phyloP scores from a whole-genome alignment of 1,140 invertebrate species.

The Pseudobourletiella spinata region DNA sequence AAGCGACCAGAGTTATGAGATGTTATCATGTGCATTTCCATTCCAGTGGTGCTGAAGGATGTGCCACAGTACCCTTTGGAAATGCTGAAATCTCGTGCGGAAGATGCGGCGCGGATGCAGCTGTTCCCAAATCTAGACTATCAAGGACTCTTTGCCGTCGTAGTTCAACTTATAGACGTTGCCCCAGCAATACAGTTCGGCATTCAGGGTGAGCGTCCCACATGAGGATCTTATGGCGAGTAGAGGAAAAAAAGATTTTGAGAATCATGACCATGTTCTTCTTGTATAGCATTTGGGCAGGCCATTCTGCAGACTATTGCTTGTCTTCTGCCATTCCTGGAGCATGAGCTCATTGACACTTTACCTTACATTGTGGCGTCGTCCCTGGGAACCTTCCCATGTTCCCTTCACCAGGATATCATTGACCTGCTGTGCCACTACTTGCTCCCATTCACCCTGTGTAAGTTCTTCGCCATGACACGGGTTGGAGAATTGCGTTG shows the following conservation, averaged over 20 bases:
- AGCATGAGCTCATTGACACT: slow-evolving; percentile 88
- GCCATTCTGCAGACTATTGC: slow-evolving; percentile 79
- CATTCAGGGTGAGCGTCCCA: slow-evolving; percentile 62
- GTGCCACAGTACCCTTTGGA: slow-evolving; percentile 82
- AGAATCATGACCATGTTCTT: slow-evolving; percentile 5
- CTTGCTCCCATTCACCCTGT: slow-evolving; percentile 90
- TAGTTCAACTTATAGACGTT: slow-evolving; percentile 72
- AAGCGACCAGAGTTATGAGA: background rate
- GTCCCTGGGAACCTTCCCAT: slow-evolving; percentile 82
- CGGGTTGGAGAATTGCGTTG: too few relatives aligned
- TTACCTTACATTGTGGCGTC: slow-evolving; percentile 89
- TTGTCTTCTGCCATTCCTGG: slow-evolving; percentile 89
- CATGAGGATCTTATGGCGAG: background rate
- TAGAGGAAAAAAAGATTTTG: too few relatives aligned
- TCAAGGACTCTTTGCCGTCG: slow-evolving; percentile 77
- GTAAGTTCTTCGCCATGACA: slow-evolving; percentile 52
- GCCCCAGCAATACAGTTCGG: slow-evolving; percentile 74
- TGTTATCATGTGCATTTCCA: slow-evolving; percentile 11
- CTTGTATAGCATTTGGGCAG: slow-evolving; percentile 79
- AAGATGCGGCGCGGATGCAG: slow-evolving; percentile 73
- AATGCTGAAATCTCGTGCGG: slow-evolving; percentile 73
- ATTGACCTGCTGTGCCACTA: slow-evolving; percentile 92
- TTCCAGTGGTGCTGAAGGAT: slow-evolving; percentile 83
- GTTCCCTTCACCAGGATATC: slow-evolving; percentile 84
- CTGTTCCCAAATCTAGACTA: slow-evolving; percentile 93